phyloP scores from a whole-genome alignment of 1,140 invertebrate species.

The Cyrtorhinus lividipennis region DNA sequence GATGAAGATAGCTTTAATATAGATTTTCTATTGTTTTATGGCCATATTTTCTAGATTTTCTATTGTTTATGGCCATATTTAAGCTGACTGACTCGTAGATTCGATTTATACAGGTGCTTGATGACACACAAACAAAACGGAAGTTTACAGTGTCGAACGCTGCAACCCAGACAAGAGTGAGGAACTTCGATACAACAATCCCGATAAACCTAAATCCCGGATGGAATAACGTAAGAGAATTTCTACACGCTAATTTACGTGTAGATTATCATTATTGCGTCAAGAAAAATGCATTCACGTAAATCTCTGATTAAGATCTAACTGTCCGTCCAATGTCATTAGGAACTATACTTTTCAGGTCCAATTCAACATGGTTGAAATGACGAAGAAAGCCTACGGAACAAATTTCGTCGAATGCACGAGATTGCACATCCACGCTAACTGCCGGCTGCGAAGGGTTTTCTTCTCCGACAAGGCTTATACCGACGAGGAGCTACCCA shows the following conservation, averaged over 20 bases:
- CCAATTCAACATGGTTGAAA: conserved; percentile 75
- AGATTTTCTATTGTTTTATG: no score
- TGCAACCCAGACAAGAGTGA: conserved; percentile 76
- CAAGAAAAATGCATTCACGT: no score
- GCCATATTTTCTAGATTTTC: no score
- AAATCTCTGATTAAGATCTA: no score
- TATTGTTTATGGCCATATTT: no score
- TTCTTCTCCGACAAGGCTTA: conserved; percentile 87
- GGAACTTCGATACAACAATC: conserved; percentile 87
- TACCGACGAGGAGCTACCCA: conserved; percentile 74
- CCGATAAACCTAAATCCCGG: conserved; percentile 77
- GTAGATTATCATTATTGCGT: no score
- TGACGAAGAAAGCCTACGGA: conserved; percentile 83
- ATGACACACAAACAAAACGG: conserved; percentile 78
- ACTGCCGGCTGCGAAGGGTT: conserved; percentile 75
- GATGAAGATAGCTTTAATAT: no score
- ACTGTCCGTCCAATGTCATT: no score
- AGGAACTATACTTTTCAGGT: no score
- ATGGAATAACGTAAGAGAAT: conserved; percentile 81
- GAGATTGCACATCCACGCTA: conserved; percentile 82
- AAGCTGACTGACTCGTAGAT: no score
- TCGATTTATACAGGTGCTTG: conserved; percentile 45
- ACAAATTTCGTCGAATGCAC: conserved; percentile 84
- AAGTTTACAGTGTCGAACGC: conserved; percentile 91
- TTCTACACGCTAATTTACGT: no score